A percentile compares a stretch with the other conserved stretches of the same genome.
These are phyloP conservation scores for Bibio marci DNA, from an alignment of 2,888 invertebrate genomes.

Conservation along the genomic window DNA sequence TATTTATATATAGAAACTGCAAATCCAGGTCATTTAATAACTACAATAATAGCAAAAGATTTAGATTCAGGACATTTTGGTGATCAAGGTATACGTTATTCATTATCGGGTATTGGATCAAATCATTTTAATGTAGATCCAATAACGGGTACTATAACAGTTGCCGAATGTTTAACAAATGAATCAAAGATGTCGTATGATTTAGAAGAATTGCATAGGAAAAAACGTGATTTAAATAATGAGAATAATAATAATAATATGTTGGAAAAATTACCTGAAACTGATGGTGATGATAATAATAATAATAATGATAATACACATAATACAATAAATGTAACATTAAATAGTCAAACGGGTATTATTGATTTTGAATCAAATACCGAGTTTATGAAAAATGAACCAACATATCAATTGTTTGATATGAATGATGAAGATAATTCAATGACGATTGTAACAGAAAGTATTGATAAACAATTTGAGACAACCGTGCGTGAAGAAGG, in stretches of 20 bases:
- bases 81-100: conserved; percentile 67
- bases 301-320: too few species aligned
- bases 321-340: conserved; percentile 7
- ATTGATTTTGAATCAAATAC: not conserved
- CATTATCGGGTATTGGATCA: conserved; percentile 63
- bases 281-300: not conserved
- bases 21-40: conserved; percentile 39
- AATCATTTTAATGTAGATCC: conserved; percentile 67
- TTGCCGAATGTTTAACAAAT: conserved; percentile 46
- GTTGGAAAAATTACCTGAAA: too few species aligned
- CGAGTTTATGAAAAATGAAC: too few species aligned
- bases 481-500: too few species aligned
- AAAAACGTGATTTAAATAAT: conserved; percentile 13
- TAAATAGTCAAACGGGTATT: conserved; percentile 7
- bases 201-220: conserved; percentile 19
- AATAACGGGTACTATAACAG: conserved; percentile 62
- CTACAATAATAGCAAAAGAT: conserved; percentile 65
- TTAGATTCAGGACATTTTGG: conserved; percentile 69
- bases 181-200: not conserved
- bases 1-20: conserved; percentile 27
- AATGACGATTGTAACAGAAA: conserved; percentile 4
- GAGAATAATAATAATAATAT: too few species aligned
- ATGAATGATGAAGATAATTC: conserved; percentile 5
- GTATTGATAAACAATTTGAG: too few species aligned
- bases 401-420: not conserved